phyloP scores from a whole-genome alignment of 2,113 vertebrate species.

The Poeciliopsis prolifica region DNA sequence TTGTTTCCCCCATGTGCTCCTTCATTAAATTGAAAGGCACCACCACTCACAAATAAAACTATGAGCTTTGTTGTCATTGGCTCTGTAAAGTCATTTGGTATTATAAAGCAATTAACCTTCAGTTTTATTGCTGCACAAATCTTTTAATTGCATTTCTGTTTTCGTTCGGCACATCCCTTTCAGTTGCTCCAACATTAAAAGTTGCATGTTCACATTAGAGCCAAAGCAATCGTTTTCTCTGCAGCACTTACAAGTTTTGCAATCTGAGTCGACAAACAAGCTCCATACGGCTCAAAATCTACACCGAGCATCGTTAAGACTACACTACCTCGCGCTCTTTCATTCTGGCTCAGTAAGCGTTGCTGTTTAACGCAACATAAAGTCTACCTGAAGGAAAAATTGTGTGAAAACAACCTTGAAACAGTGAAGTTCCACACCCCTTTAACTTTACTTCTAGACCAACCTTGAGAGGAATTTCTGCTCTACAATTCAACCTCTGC shows the following conservation, averaged over 20 bases:
- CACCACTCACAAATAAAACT: constrained; percentile 13
- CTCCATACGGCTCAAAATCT: not conserved
- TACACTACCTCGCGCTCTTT: not conserved
- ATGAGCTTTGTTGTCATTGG: constrained; percentile 43
- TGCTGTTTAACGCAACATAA: constrained; percentile 30
- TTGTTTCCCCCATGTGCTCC: not conserved
- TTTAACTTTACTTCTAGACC: constrained; percentile 67
- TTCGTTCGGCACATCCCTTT: constrained; percentile 10
- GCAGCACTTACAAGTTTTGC: not conserved
- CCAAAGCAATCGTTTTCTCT: not conserved
- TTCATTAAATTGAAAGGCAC: constrained; percentile 18
- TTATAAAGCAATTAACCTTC: constrained; percentile 56
- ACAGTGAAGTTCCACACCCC: constrained; percentile 26
- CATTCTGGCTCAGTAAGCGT: constrained; percentile 10
- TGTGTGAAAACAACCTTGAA: constrained; percentile 60
- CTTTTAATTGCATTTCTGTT: constrained; percentile 27
- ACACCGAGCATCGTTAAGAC: constrained; percentile 5
- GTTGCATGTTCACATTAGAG: constrained; percentile 1
- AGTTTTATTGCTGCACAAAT: constrained; percentile 54
- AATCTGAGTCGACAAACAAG: not conserved
- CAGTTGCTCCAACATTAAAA: constrained; percentile 22
- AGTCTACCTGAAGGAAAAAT: constrained; percentile 41
- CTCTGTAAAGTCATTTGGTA: constrained; percentile 34
- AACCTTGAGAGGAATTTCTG: constrained; percentile 66
- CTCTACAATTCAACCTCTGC: constrained; percentile 50